Evolutionary conservation across 2,797 vertebrate genomes (phyloP).

Genomic region (Eurystomus glaucurus): DNA sequence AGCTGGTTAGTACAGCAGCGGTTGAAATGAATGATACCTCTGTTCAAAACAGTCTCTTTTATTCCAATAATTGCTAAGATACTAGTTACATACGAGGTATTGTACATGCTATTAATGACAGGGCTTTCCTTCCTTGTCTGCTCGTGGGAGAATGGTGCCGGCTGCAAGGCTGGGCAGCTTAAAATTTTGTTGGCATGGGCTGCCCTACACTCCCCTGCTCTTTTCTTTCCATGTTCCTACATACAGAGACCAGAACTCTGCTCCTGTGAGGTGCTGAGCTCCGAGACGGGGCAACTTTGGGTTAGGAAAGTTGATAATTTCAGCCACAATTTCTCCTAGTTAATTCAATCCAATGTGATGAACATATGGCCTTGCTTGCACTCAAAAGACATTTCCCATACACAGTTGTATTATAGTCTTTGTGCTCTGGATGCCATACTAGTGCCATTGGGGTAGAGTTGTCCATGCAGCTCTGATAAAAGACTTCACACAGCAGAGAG

Average conservation of each 20-base stretch:
- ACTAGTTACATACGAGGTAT: background rate
- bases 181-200: background rate
- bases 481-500: background rate
- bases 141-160: accelerated
- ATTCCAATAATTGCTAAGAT: background rate
- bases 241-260: background rate
- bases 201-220: background rate
- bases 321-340: background rate
- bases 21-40: slow-evolving; percentile 30
- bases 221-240: background rate
- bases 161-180: background rate
- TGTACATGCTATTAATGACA: background rate
- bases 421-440: background rate
- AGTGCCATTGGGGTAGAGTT: background rate
- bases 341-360: accelerated
- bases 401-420: accelerated
- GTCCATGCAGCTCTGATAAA: background rate
- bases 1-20: background rate
- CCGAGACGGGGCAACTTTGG: background rate
- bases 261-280: background rate
- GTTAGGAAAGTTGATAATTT: background rate
- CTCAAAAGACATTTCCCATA: background rate
- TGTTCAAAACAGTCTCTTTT: slow-evolving; percentile 14
- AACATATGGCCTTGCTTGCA: background rate
- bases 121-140: background rate